Conservation (phyloP, 2,113 vertebrate species). For the Dromas ardeola region DNA sequence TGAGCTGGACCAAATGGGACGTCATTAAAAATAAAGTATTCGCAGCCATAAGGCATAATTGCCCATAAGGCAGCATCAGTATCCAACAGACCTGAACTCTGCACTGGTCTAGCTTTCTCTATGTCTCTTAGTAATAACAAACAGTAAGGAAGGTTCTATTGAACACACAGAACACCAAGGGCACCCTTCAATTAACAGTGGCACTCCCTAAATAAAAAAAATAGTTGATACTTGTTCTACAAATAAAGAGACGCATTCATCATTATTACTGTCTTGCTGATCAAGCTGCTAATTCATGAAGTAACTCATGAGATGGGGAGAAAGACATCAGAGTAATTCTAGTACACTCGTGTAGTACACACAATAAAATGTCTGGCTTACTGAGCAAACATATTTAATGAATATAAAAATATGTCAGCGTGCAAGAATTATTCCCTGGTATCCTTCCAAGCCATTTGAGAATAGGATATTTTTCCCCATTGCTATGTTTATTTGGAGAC, state of each 20-base stretch:
- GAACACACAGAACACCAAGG: neutral
- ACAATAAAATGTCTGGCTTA: neutral
- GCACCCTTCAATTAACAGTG: neutral
- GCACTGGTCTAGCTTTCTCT: neutral
- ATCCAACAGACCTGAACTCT: neutral
- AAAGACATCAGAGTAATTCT: neutral
- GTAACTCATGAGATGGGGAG: neutral
- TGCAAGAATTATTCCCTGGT: neutral
- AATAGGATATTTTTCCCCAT: neutral
- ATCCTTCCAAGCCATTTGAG: neutral
- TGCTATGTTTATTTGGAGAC: slow-evolving; percentile 4
- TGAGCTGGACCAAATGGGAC: neutral
- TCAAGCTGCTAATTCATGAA: neutral
- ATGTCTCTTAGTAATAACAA: neutral
- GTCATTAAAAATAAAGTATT: neutral
- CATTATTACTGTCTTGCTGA: neutral
- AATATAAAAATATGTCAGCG: neutral
- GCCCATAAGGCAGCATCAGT: neutral
- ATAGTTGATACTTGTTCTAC: neutral
- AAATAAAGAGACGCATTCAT: neutral
- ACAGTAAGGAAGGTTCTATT: neutral
- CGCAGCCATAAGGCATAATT: neutral
- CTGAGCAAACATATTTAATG: neutral
- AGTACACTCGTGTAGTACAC: neutral
- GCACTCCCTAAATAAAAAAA: neutral